Base-by-base conservation (phyloP, 1,140 invertebrate species). In the Cydia amplana region DNA sequence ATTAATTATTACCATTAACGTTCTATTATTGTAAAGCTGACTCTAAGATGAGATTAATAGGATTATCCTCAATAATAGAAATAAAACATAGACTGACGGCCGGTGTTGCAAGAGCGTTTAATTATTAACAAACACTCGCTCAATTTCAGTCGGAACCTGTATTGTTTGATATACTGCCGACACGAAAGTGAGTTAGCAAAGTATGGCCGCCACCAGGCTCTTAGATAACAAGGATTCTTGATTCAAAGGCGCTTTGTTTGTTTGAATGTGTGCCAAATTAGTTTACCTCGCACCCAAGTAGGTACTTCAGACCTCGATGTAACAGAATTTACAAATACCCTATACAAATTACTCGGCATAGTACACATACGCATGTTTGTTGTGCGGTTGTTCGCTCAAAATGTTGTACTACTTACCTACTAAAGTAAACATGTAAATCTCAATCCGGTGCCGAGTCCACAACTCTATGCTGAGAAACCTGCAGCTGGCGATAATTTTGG, bases 241-340 rank as follows among this genome's bases (percentile, higher is more conserved):
- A 78, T 83, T 74, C 78, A 75, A 81, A 85, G 79, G 81, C 77
- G 75, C 73, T 79, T 79, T 80, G 79, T 85, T 86, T 86, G 80
- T 83, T 83, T 87, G 83, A 87, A 85, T 82, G 72, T 73, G 81
- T 83, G 86, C 85, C 83, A 89, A 89, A 86, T 89, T 86, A 86
- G 83, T 86, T 87, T 82, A 85, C 85, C 83, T 83, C 78, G 14
- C 32, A 32, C 43, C 65, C 65, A 70, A 40, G 28, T 43, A 43
- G 28, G 28, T 70, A 40, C 18, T 60, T 23, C n/a, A 43, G 32
- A 36, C 28, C 65, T 43, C 65, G 36, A 70, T 18, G n/a, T 43
- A 70, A 40, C 32, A 43, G 65, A 70, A 18, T 40, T 16, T 40
- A 18, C 32, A n/a, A n/a, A n/a, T n/a, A n/a, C 65, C 20, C n/a